Evolutionary conservation across 2,113 vertebrate species (phyloP), one percentile per base, ranked within the genome.

Genomic region (Mesoclemmys tuberculata): DNA sequence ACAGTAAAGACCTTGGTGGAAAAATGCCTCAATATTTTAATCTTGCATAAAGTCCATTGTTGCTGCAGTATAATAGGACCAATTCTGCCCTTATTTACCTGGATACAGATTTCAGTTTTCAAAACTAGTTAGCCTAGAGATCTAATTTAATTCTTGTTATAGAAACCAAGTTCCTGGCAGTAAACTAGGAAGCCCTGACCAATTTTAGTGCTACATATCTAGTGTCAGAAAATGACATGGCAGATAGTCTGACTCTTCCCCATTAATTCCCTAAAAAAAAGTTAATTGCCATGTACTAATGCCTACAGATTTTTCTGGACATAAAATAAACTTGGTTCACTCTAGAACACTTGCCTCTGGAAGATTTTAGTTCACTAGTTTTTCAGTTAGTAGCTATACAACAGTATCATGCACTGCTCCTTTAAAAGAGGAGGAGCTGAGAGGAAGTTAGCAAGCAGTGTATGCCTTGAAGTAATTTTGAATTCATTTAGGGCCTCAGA

Each of bases 101-200:
- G 61, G 27, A 8, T 49, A 84, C n/a, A 22, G 68, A 80, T 88
- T 12, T 88, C 22, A 61, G 58, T 61, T 61, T 61, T 61, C 29
- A 31, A 35, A 61, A 61, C 13, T 61, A 61, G 31, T 61, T 84
- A 48, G 13, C 35, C 38, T 61, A n/a, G 5, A 75, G 38, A 54
- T 22, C 35, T 3, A 24, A 6, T 21, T 46, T 55, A 16, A 10
- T 77, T 85, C 54, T 6, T 0, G 0, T 35, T 88, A 61, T 4
- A 6, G 74, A 91, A 88, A 64, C 31, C 2, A 6, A 91, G 27
- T 27, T 51, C n/a, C 64, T 0, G 0, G 52, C n/a, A 41, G 81
- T 68, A 26, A 55, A 16, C 21, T 85, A 49, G 56, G 84, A 94
- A 82, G 27, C 21, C 55, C 64, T 49, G 16, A 55, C 16, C 55